Base-by-base conservation (phyloP, 2,888 invertebrate species). In the Troglohyphantes excavatus region DNA sequence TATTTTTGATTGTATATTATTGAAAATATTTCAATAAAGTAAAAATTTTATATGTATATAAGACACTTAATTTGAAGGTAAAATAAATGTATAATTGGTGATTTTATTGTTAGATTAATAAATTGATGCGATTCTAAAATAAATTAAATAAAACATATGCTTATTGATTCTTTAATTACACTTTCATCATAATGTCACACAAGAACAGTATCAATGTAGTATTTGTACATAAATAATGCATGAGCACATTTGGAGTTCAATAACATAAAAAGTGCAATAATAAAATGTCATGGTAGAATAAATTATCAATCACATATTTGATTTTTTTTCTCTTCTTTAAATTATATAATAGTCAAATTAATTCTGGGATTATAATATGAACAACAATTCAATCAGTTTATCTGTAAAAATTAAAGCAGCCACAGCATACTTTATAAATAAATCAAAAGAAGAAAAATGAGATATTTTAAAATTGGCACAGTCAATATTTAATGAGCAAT, bases 391-490 rank as follows among this genome's bases (percentile, higher is more conserved):
- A 3, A 6, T 33, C 3, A 13, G n/a, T 53, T n/a, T 53, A 5
- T n/a, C 53, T 17, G 17, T 46, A 26, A 72, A 72, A 46, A 23
- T 17, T 26, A 26, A 23, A 26, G 53, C 17, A 17, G 13, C 19
- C 19, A 23, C 19, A 29, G n/a, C 21, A 70, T 43, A 21, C 23
- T 70, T 70, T 21, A 21, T 70, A 23, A 63, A 63, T 19, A 63
- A 23, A 1, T 26, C 26, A 19, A 63, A 26, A 19, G 43, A 72
- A 46, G 33, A 72, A 72, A 46, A 72, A 72, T 72, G 6, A 82
- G 7, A 33, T 59, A 61, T 29, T 61, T 82, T 82, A 82, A 82
- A 82, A 53, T 82, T 82, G 82, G 82, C 82, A 82, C 82, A 61
- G 33, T 78, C 43, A 63, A 19, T 75, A 46, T 65, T 63, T 65